Base-by-base conservation (phyloP, 2,113 vertebrate species). In the Oreocharis arfaki region DNA sequence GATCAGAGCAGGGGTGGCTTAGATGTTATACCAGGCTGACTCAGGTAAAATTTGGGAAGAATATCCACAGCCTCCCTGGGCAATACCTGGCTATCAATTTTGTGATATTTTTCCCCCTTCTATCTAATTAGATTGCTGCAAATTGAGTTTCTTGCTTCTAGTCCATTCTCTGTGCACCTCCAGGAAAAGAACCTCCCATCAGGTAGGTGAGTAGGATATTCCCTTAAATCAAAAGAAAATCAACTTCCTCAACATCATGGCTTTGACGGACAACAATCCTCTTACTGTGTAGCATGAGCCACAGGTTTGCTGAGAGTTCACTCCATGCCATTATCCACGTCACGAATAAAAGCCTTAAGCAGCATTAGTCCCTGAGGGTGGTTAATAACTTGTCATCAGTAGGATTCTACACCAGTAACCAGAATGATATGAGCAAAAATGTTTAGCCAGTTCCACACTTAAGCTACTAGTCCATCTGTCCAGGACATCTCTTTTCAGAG, bases 81-180 rank as follows among this genome's bases (percentile, higher is more conserved):
- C 13, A 73, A 19, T 56, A 71, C 46, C 6, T 12, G 28, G 56
- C 10, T 16, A 44, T 10, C 6, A 9, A 50, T 46, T 64, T 53
- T 44, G 18, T 50, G 27, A 14, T 21, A 28, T 33, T 49, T 60
- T 23, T 0, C 7, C 12, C 18, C 1, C 2, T 81, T 12, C 3
- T 26, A 19, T 82, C 33, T 55, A 79, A 60, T 75, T 60, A 74
- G 30, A 37, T 37, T 49, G 11, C 11, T 64, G 28, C 1, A 73
- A 81, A 53, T 32, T 74, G 4, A 27, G 5, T 53, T 56, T 77
- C 21, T 59, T 68, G 4, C 32, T 85, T 69, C 23, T 74, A 49
- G 27, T 64, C 39, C 1, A 1, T 70, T 55, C 5, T 32, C 49
- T 37, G 22, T 74, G 14, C 9, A 46, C 3, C 13, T 78, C 19